Conservation (phyloP, 2,797 vertebrate genomes). For the Acipenser ruthenus region DNA sequence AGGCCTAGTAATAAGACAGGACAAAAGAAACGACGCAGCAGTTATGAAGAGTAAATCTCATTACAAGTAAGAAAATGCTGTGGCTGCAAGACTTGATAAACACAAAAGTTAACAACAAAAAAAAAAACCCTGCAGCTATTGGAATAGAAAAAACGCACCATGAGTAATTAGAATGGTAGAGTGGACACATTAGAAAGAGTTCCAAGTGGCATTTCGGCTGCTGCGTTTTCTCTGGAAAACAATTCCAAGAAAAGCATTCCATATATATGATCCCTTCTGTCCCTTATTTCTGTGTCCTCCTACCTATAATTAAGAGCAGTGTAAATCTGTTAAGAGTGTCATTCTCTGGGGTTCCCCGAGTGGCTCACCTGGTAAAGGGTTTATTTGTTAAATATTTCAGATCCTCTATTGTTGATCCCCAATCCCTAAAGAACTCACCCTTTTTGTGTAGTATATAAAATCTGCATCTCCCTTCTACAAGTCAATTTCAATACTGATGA, state of each 20-base stretch:
- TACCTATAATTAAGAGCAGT: no score
- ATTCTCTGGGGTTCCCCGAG: no score
- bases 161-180: slow-evolving; percentile 6
- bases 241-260: background rate
- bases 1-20: background rate
- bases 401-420: no score
- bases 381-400: no score
- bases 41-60: background rate
- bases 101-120: slow-evolving; percentile 6
- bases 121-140: background rate
- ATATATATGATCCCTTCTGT: background rate
- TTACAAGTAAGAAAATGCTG: slow-evolving; percentile 3
- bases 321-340: no score
- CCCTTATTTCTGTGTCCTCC: background rate
- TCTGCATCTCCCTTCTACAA: no score
- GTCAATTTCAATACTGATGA: no score
- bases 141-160: background rate
- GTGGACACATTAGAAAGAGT: slow-evolving; percentile 5
- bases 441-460: no score
- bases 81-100: background rate
- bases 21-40: background rate
- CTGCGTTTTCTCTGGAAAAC: background rate
- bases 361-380: no score
- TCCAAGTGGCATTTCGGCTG: background rate
- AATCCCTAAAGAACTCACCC: no score